Percentiles rank a stretch among this genome's conserved stretches.
Conservation (phyloP, 2,797 vertebrate species). For the Cottoperca gobio region DNA sequence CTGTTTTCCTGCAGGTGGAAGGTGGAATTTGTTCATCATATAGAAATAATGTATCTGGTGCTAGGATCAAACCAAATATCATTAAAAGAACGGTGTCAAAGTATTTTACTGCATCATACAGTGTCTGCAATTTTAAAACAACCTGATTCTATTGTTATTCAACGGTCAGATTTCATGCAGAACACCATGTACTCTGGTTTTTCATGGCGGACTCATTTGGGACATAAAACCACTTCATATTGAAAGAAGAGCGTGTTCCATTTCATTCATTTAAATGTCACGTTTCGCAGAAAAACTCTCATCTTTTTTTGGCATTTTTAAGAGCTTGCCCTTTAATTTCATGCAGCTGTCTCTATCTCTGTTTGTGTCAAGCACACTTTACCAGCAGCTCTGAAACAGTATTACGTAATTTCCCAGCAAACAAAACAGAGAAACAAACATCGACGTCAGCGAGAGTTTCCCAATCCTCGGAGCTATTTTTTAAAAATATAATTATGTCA, state of each 20-base stretch:
- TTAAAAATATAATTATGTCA: not conserved
- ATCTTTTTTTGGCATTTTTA: no score
- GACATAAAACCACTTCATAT: slow-evolving; percentile 11
- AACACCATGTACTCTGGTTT: not conserved
- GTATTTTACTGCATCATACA: not conserved
- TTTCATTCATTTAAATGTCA: slow-evolving; percentile 19
- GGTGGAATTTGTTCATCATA: not conserved
- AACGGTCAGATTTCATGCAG: not conserved
- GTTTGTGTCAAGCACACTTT: not conserved
- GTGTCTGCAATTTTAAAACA: not conserved
- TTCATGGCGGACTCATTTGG: slow-evolving; percentile 3
- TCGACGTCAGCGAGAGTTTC: not conserved
- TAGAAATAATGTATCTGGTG: not conserved
- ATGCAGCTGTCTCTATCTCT: slow-evolving; percentile 12
- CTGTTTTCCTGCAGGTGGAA: not conserved
- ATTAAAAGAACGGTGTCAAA: not conserved
- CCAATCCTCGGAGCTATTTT: not conserved
- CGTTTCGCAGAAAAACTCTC: slow-evolving; percentile 18
- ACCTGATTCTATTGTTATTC: not conserved
- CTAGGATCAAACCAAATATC: not conserved
- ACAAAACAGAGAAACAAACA: slow-evolving; percentile 18
- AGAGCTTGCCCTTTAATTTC: slow-evolving; percentile 1
- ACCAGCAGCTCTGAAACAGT: slow-evolving; percentile 15
- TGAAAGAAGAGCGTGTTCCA: slow-evolving; percentile 1
- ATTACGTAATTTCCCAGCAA: slow-evolving; percentile 24